Percentiles rank a stretch among this genome's conserved stretches.
These are phyloP conservation scores for Carposina sasakii DNA, from an alignment of 1,140 invertebrate genomes.

Conservation along the genomic window DNA sequence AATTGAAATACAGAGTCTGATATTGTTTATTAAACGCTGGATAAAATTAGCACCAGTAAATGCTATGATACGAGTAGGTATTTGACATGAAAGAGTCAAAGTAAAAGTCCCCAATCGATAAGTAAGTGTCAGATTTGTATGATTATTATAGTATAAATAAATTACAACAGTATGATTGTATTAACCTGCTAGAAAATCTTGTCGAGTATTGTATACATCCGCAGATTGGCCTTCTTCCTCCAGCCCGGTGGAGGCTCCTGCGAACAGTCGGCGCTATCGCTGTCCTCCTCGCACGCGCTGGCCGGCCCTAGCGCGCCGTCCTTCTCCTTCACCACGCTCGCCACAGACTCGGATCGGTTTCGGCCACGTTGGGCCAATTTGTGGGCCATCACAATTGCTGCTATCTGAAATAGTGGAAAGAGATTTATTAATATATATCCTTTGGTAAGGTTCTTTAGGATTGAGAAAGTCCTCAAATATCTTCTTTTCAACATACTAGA, in stretches of 20 bases:
- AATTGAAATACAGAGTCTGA: too few relatives aligned
- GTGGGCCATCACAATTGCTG: constrained; percentile 47
- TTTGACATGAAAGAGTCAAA: too few relatives aligned
- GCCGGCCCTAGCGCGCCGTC: not conserved
- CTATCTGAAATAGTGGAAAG: constrained; percentile 25
- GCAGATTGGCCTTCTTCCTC: constrained; percentile 54
- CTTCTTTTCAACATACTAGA: too few relatives aligned
- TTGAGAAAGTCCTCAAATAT: too few relatives aligned
- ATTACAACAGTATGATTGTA: too few relatives aligned
- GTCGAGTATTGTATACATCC: constrained; percentile 64
- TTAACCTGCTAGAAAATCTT: constrained; percentile 70
- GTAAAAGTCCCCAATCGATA: too few relatives aligned
- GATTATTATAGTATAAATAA: too few relatives aligned
- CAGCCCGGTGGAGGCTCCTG: constrained; percentile 36
- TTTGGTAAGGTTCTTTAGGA: too few relatives aligned
- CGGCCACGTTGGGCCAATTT: constrained; percentile 29
- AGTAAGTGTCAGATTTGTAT: too few relatives aligned
- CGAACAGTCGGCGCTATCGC: constrained; percentile 31
- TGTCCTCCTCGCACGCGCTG: constrained; percentile 21
- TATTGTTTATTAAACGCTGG: too few relatives aligned
- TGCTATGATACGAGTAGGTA: too few relatives aligned
- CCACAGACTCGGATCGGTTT: not conserved
- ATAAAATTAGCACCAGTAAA: too few relatives aligned
- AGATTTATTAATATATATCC: constrained; percentile 1
- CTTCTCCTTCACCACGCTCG: not conserved